A percentile compares a stretch with the other conserved stretches of the same genome.
These are phyloP conservation scores for Tetramorium alpestre DNA, from an alignment of 1,140 invertebrate species.

Conservation along the genomic window DNA sequence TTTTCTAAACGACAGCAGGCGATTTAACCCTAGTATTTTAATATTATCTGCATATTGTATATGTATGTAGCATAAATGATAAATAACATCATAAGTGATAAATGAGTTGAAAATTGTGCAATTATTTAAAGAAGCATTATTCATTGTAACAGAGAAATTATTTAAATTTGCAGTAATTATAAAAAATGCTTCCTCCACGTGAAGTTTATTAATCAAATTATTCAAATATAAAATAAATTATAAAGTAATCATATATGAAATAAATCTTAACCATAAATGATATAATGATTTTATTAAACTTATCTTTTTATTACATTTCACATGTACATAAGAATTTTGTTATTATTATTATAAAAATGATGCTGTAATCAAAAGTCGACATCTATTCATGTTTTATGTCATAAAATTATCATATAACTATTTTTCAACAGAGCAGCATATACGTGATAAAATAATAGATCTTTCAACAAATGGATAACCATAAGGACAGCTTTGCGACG, in stretches of 20 bases:
- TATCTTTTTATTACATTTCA: background rate
- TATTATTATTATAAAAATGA: background rate
- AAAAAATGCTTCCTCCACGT: background rate
- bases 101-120: background rate
- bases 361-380: background rate
- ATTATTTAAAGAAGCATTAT: background rate
- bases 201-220: background rate
- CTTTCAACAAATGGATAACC: background rate
- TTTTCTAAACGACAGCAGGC: slow-evolving; percentile 31
- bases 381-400: background rate
- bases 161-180: background rate
- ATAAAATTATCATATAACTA: slow-evolving; percentile 30
- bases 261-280: background rate
- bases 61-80: background rate
- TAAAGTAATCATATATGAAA: background rate
- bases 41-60: background rate
- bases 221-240: background rate
- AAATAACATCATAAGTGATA: background rate
- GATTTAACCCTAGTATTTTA: slow-evolving; percentile 35
- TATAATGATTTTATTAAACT: background rate
- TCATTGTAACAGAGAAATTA: background rate
- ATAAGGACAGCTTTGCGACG: background rate
- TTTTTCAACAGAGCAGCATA: background rate
- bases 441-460: background rate
- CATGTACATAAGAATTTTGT: background rate